Evolutionary conservation across 2,113 vertebrate genomes (phyloP).

Genomic region (Dipodomys ordii): DNA sequence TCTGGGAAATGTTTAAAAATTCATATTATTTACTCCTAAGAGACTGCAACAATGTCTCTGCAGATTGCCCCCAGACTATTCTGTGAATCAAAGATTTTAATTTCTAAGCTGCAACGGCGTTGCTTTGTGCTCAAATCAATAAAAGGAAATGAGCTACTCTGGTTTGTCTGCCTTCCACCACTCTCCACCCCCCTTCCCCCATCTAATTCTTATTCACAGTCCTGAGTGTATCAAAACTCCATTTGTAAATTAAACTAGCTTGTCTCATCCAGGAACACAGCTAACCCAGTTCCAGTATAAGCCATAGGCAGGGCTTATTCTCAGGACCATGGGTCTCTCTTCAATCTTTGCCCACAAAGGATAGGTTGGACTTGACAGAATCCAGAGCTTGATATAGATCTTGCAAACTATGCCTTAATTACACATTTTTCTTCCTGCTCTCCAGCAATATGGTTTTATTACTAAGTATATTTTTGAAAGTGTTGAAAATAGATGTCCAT

Average conservation of each 20-base stretch:
- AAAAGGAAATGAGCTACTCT: conserved; percentile 75
- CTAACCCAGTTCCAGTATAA: background rate
- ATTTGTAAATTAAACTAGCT: conserved; percentile 63
- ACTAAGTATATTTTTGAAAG: background rate
- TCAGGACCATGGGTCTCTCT: background rate
- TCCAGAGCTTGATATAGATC: background rate
- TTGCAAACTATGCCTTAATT: background rate
- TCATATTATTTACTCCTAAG: conserved; percentile 82
- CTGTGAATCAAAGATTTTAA: conserved; percentile 68
- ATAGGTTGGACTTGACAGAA: background rate
- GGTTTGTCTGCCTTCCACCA: conserved; percentile 41
- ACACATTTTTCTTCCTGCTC: background rate
- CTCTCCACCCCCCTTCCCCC: background rate
- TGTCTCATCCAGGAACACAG: conserved; percentile 39
- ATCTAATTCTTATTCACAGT: background rate
- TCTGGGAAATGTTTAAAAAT: conserved; percentile 79
- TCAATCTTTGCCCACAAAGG: background rate
- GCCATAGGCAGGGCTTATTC: background rate
- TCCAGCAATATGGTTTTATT: background rate
- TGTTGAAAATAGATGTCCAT: background rate
- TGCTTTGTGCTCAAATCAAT: conserved; percentile 67
- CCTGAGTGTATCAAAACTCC: conserved; percentile 62
- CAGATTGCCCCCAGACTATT: conserved; percentile 51
- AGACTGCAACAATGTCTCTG: conserved; percentile 67
- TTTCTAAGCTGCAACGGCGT: conserved; percentile 60